Percentiles rank a stretch among this genome's conserved stretches.
Conservation (phyloP, 2,797 vertebrate genomes). For the Adelosebastes latens region DNA sequence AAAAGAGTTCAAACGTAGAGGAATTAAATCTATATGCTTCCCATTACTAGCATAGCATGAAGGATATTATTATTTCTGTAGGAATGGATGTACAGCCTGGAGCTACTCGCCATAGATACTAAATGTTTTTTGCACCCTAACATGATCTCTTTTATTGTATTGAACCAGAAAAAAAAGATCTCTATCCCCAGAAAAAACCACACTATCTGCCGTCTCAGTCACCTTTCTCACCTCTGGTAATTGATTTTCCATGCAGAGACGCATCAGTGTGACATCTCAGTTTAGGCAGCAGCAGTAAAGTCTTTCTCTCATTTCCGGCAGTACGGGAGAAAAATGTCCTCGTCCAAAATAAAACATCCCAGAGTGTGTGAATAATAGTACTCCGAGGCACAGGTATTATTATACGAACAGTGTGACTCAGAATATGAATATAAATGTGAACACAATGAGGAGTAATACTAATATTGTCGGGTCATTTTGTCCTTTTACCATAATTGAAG, state of each 20-base stretch:
- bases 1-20: background rate
- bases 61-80: background rate
- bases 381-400: background rate
- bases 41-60: background rate
- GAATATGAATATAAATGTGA: conserved; percentile 17
- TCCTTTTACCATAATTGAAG: conserved; percentile 41
- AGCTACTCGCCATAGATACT: background rate
- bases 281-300: conserved; percentile 2
- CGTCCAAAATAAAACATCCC: background rate
- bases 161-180: conserved; percentile 32
- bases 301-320: background rate
- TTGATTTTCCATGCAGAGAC: conserved; percentile 30
- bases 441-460: conserved; percentile 3
- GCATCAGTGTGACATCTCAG: conserved; percentile 21
- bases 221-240: conserved; percentile 28
- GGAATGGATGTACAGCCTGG: background rate
- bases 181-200: conserved; percentile 15
- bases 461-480: conserved; percentile 25
- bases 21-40: conserved; percentile 5
- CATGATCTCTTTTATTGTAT: background rate
- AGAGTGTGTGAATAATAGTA: background rate
- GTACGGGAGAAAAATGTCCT: background rate
- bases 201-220: conserved; percentile 17
- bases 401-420: background rate
- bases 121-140: conserved; percentile 14